phyloP scores from a whole-genome alignment of 2,797 vertebrate genomes.

The Argya squamiceps region DNA sequence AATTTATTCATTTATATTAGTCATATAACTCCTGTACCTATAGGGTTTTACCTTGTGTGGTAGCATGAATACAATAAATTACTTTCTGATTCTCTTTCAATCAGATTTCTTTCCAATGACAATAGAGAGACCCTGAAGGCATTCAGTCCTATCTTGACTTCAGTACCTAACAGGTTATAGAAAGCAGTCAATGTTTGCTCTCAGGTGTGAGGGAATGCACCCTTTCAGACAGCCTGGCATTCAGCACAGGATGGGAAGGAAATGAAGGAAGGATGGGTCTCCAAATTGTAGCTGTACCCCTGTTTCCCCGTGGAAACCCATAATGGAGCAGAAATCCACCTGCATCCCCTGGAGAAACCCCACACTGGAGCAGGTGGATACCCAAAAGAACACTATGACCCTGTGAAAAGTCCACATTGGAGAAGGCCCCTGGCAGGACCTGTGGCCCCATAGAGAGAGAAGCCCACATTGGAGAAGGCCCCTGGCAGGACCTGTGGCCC shows the following conservation, averaged over 20 bases:
- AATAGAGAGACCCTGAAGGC: neutral
- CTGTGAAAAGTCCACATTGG: neutral
- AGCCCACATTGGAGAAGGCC: neutral
- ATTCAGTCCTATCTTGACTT: neutral
- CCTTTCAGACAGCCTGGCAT: neutral
- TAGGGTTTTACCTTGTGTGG: neutral
- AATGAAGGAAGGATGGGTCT: neutral
- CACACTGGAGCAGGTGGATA: neutral
- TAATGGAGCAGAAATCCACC: neutral
- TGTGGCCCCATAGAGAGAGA: too few relatives aligned
- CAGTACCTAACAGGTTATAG: neutral
- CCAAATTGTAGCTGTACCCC: neutral
- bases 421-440: too few relatives aligned
- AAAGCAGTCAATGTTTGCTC: neutral
- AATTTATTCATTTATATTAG: neutral
- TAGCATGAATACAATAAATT: neutral
- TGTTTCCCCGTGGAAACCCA: neutral
- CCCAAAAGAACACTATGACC: neutral
- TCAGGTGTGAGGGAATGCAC: neutral
- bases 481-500: neutral
- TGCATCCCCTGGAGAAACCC: neutral
- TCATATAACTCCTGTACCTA: neutral
- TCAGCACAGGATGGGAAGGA: neutral
- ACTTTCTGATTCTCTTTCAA: neutral
- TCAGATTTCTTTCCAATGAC: neutral